These are phyloP conservation scores for Conopomorpha cramerella DNA, from an alignment of 1,140 invertebrate species.

Conservation along the genomic window DNA sequence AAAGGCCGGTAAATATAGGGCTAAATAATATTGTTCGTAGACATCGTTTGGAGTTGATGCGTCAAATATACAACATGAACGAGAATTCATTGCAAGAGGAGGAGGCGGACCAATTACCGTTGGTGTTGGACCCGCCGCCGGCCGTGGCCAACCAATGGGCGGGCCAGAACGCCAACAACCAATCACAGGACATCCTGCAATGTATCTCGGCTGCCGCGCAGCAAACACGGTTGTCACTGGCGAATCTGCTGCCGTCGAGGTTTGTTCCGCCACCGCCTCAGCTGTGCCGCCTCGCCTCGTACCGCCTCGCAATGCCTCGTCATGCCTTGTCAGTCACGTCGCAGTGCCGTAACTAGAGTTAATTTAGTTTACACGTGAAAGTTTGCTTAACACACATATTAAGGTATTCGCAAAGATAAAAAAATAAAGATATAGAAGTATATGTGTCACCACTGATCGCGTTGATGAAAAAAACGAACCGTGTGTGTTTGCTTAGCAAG, in stretches of 20 bases:
- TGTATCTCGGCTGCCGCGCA: constrained; percentile 77
- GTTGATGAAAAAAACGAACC: too few relatives aligned
- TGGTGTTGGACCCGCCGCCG: constrained; percentile 16
- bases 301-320: too few relatives aligned
- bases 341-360: too few relatives aligned
- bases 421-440: too few relatives aligned
- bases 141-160: constrained; percentile 10
- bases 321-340: too few relatives aligned
- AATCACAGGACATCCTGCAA: constrained; percentile 71
- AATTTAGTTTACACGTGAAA: too few relatives aligned
- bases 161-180: constrained; percentile 23
- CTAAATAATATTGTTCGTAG: constrained; percentile 83
- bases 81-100: constrained; percentile 66
- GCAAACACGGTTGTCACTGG: constrained; percentile 82
- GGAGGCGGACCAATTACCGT: constrained; percentile 22
- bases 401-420: too few relatives aligned
- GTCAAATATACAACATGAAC: constrained; percentile 94
- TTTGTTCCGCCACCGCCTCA: too few relatives aligned
- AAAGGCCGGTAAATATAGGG: constrained; percentile 61
- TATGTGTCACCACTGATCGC: too few relatives aligned
- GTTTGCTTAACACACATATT: too few relatives aligned
- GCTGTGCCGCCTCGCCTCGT: too few relatives aligned
- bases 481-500: too few relatives aligned
- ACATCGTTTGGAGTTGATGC: constrained; percentile 96
- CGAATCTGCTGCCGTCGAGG: constrained; percentile 86